Evolutionary conservation across 1,140 invertebrate species (phyloP).

Genomic region (Drosophila tani): DNA sequence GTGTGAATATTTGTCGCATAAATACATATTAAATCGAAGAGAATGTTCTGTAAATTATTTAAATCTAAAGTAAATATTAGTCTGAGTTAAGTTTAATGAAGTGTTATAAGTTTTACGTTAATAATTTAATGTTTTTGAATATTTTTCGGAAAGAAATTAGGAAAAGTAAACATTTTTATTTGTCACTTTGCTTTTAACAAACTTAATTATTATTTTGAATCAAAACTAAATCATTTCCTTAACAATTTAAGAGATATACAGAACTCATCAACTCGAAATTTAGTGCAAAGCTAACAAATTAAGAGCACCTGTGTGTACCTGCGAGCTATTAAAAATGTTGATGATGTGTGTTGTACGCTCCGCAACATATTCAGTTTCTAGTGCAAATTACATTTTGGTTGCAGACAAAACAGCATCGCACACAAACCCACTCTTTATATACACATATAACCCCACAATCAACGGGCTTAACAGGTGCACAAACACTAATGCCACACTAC

Average conservation of each 20-base stretch:
- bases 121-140: no score
- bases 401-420: slow-evolving; percentile 11
- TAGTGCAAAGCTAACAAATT: slow-evolving; percentile 51
- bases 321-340: slow-evolving; percentile 36
- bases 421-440: slow-evolving; percentile 4
- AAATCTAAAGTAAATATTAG: slow-evolving; percentile 5
- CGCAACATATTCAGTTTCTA: slow-evolving; percentile 35
- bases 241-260: background rate
- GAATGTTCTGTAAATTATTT: slow-evolving; percentile 5
- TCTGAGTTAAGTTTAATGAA: no score
- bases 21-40: slow-evolving; percentile 4
- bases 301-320: slow-evolving; percentile 10
- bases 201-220: background rate
- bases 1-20: slow-evolving; percentile 4
- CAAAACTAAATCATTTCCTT: background rate
- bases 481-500: slow-evolving; percentile 23
- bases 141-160: background rate
- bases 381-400: slow-evolving; percentile 67
- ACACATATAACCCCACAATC: slow-evolving; percentile 30
- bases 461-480: slow-evolving; percentile 55
- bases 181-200: background rate
- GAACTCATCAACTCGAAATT: slow-evolving; percentile 20
- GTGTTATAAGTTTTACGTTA: no score
- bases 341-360: slow-evolving; percentile 20
- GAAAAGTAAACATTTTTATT: background rate